Evolutionary conservation across 2,113 vertebrate species (phyloP), one percentile per base, ranked within the genome.

Genomic region (Chloroceryle aenea): DNA sequence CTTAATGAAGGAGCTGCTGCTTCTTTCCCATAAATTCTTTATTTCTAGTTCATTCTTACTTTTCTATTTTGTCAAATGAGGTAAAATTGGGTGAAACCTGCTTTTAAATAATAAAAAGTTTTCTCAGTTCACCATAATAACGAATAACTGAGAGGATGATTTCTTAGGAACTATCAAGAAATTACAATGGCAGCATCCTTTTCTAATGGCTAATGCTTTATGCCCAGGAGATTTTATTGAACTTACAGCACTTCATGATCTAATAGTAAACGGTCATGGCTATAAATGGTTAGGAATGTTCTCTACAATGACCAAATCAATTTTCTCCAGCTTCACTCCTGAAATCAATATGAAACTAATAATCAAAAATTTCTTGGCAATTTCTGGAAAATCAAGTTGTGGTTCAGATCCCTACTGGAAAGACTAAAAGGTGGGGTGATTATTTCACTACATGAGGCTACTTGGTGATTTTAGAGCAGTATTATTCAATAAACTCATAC

Each of bases 341-440:
- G 84, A 81, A 97, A 89, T 34, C 43, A 82, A 58, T 79, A 66
- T 26, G 27, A 85, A 94, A 87, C 53, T 89, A 94, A 91, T 67
- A 0, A 2, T 52, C 13, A 90, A 90, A 94, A 77, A 80, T n/a
- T 91, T 94, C 45, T 77, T 59, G 27, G 26, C 29, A 95, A 71
- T 91, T 95, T 85, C 50, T 86, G 32, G 76, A 58, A 88, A 96
- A 90, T 72, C 85, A 93, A 91, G 42, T 59, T 77, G 19, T 73
- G 7, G 8, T 62, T 87, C 40, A 82, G 27, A 32, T 13, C 43
- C 20, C 19, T 64, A 14, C 23, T 75, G 61, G 55, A 90, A 89
- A 71, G 59, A 47, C 32, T 72, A 62, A 93, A 93, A 85, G 17
- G 15, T 27, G 14, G 21, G 23, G 4, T 36, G 20, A 50, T 85